These are phyloP conservation scores for Stegodyphus mimosarum DNA, from an alignment of 1,140 invertebrate species.

Conservation along the genomic window DNA sequence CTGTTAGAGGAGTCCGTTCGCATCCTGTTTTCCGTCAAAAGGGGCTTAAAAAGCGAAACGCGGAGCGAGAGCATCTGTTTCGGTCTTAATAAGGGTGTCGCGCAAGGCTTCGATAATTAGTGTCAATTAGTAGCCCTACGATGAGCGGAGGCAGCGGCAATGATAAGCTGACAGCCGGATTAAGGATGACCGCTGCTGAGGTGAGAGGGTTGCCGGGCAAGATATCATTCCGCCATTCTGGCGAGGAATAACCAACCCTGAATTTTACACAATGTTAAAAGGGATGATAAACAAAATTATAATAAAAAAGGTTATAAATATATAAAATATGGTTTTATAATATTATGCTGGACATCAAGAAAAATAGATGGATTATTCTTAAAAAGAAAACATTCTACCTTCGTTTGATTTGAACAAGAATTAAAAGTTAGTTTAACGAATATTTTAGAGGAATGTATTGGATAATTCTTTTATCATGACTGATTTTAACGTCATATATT, in stretches of 20 bases:
- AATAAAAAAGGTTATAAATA: too few relatives aligned
- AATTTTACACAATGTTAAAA: neutral
- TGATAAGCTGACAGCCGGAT: conserved; percentile 53
- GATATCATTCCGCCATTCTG: neutral
- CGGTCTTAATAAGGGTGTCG: conserved; percentile 42
- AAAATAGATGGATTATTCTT: too few relatives aligned
- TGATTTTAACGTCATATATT: too few relatives aligned
- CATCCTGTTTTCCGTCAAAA: neutral
- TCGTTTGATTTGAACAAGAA: too few relatives aligned
- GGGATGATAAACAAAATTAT: too few relatives aligned
- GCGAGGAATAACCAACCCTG: neutral
- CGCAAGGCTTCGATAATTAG: conserved; percentile 31
- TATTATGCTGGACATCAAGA: too few relatives aligned
- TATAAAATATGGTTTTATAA: too few relatives aligned
- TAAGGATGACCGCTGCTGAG: conserved; percentile 28
- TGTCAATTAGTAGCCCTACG: conserved; percentile 45
- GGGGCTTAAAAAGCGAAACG: conserved; percentile 30
- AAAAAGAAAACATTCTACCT: too few relatives aligned
- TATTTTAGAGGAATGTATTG: too few relatives aligned
- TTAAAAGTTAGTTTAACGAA: too few relatives aligned
- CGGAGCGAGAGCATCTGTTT: conserved; percentile 17
- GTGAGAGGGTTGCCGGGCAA: conserved; percentile 8
- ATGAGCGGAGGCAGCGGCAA: conserved; percentile 18
- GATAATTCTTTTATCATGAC: too few relatives aligned
- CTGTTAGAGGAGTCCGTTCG: too few relatives aligned